Conservation (phyloP, 2,113 vertebrate genomes). For the Brachyhypopomus occidentalis region DNA sequence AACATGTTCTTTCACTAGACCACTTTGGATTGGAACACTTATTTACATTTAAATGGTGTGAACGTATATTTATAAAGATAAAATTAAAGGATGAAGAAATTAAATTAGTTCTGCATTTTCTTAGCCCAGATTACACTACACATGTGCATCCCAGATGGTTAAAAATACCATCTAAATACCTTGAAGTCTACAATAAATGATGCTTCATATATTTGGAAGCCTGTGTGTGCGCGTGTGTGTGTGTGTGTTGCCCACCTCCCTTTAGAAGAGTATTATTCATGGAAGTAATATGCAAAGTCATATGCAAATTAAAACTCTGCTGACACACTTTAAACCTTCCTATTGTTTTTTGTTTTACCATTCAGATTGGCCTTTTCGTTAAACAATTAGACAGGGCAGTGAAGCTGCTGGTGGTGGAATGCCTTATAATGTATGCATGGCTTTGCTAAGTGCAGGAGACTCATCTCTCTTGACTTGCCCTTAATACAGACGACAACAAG, state of each 20-base stretch:
- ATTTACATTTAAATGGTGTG: not conserved
- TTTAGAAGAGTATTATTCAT: too few species aligned
- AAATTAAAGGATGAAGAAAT: slow-evolving; percentile 6
- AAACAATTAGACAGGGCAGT: not conserved
- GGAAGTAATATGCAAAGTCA: not conserved
- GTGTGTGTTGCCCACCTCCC: not conserved
- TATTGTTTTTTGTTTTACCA: not conserved
- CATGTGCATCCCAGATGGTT: not conserved
- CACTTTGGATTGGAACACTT: slow-evolving; percentile 5
- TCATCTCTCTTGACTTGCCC: too few species aligned
- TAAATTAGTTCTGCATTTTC: not conserved
- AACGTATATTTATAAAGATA: not conserved
- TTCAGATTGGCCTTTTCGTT: not conserved
- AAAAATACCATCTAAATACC: not conserved
- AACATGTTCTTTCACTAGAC: not conserved
- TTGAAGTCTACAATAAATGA: too few species aligned
- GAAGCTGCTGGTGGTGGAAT: not conserved
- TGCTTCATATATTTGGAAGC: too few species aligned
- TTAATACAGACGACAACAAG: too few species aligned
- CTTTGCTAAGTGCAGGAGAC: not conserved
- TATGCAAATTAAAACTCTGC: not conserved
- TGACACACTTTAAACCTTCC: not conserved
- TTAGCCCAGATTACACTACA: not conserved
- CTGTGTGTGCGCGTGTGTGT: slow-evolving; percentile 20
- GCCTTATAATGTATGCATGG: slow-evolving; percentile 7